A percentile compares a stretch with the other conserved stretches of the same genome.
These are phyloP conservation scores for Synanthedon tipuliformis DNA, from an alignment of 2,888 invertebrate genomes.

Conservation along the genomic window DNA sequence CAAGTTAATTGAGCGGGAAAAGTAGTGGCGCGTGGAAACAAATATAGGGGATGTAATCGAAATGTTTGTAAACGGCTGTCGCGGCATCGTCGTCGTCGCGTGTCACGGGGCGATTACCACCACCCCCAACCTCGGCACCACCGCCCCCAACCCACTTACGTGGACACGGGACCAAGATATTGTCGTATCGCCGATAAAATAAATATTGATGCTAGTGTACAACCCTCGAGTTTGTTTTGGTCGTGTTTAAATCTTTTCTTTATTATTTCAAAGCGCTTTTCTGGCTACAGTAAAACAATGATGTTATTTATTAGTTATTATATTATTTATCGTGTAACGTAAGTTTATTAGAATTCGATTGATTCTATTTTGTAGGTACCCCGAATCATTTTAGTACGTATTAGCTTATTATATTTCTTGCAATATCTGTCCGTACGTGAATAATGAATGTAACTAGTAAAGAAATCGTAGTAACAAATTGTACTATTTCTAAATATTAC, in stretches of 20 bases:
- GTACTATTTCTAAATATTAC: too few species aligned
- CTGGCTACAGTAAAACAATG: too few species aligned
- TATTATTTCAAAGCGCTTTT: background rate
- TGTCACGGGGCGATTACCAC: conserved; percentile 49
- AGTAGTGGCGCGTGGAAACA: conserved; percentile 45
- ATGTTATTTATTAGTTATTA: too few species aligned
- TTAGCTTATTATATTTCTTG: too few species aligned
- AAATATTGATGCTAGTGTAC: background rate
- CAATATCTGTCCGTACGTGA: too few species aligned
- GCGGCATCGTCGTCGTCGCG: conserved; percentile 33
- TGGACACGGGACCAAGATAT: background rate
- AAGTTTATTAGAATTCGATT: too few species aligned
- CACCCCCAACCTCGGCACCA: conserved; percentile 13
- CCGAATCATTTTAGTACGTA: too few species aligned
- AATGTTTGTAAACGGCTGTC: conserved; percentile 61
- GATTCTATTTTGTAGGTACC: too few species aligned
- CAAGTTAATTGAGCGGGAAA: conserved; percentile 39
- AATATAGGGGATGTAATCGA: conserved; percentile 58
- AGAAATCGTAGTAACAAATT: too few species aligned
- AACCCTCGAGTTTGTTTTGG: background rate
- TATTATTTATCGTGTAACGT: too few species aligned
- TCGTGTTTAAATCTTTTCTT: background rate
- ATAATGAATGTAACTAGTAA: too few species aligned
- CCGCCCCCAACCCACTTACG: conserved; percentile 7
- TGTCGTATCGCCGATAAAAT: background rate